Evolutionary conservation across 2,113 vertebrate genomes (phyloP).

Genomic region (Acrocephalus kingi): DNA sequence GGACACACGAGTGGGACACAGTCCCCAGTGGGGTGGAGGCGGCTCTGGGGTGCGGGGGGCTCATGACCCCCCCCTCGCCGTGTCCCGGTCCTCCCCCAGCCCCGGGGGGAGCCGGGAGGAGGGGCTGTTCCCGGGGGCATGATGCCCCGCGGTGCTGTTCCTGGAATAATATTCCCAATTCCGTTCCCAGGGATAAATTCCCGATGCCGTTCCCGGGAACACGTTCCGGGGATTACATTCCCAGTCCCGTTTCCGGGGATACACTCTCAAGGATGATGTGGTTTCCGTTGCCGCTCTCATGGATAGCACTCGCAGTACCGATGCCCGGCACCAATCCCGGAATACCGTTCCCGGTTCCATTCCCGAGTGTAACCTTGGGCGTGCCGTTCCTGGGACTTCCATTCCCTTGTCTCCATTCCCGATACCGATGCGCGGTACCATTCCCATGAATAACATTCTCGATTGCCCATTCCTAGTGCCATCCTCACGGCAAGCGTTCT

Average conservation of each 20-base stretch:
- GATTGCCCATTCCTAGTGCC: background rate
- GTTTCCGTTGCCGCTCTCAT: background rate
- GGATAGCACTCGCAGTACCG: background rate
- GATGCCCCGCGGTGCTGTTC: background rate
- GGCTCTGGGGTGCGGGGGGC: background rate
- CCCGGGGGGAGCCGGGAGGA: background rate
- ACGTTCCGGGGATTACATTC: background rate
- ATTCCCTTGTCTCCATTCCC: background rate
- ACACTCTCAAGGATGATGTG: background rate
- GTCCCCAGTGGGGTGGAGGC: background rate
- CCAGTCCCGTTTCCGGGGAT: background rate
- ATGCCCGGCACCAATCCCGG: background rate
- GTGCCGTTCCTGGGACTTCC: background rate
- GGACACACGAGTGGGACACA: background rate
- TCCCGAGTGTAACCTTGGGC: background rate
- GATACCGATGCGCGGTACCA: background rate
- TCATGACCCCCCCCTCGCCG: accelerated
- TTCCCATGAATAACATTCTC: background rate
- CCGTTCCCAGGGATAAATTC: background rate
- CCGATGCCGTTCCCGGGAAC: background rate
- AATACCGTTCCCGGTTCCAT: background rate
- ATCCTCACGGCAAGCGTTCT: background rate
- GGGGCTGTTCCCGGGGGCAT: background rate
- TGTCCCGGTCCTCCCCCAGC: background rate
- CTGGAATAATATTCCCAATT: background rate